Conservation (phyloP, 2,888 invertebrate species). For the Andricus quercusramuli region DNA sequence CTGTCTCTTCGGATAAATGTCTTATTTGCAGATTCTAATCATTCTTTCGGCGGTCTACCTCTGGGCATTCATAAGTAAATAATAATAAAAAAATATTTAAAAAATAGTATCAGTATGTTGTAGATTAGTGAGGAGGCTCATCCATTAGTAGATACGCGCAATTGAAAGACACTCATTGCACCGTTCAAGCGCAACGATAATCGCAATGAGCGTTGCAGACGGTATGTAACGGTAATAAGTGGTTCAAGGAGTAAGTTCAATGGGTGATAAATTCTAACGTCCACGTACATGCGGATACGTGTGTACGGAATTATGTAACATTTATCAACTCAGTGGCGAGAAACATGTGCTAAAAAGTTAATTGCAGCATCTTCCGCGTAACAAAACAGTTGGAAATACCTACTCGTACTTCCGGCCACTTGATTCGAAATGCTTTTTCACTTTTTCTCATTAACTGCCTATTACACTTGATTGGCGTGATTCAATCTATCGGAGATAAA, state of each 20-base stretch:
- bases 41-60: no score
- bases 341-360: conserved; percentile 31
- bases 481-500: background rate
- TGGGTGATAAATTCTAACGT: conserved; percentile 37
- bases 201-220: conserved; percentile 16
- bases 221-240: conserved; percentile 30
- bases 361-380: conserved; percentile 30
- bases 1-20: no score
- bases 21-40: no score
- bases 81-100: no score
- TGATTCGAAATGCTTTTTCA: background rate
- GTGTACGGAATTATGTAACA: conserved; percentile 8
- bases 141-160: background rate
- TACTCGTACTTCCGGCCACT: background rate
- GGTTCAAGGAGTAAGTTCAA: conserved; percentile 37
- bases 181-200: conserved; percentile 33
- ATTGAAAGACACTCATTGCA: conserved; percentile 1
- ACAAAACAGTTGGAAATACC: background rate
- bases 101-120: background rate
- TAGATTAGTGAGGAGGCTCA: background rate
- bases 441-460: conserved; percentile 13
- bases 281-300: background rate
- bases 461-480: background rate
- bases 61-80: no score
- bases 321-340: conserved; percentile 14